A percentile compares a stretch with the other conserved stretches of the same genome.
Evolutionary conservation across 1,140 invertebrate species (phyloP).

Genomic region (Microplitis mediator): DNA sequence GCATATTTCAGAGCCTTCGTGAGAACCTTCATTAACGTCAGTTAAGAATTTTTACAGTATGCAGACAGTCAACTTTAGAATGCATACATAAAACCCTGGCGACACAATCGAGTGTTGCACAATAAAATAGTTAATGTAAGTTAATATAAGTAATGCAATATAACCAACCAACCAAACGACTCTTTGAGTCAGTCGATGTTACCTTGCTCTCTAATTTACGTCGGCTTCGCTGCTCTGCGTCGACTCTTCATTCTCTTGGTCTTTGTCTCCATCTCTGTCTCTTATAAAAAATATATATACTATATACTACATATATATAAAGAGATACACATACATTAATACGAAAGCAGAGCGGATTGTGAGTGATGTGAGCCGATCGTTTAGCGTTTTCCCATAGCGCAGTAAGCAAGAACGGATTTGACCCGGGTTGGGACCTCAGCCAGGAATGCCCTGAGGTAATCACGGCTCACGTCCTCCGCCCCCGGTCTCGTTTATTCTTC

Average conservation of each 20-base stretch:
- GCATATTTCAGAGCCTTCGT: slow-evolving; percentile 12
- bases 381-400: slow-evolving; percentile 60
- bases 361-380: slow-evolving; percentile 63
- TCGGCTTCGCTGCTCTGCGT: too few species aligned
- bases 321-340: slow-evolving; percentile 11
- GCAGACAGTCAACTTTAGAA: neutral
- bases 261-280: too few species aligned
- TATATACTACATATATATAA: neutral
- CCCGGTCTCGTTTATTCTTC: slow-evolving; percentile 44
- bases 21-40: slow-evolving; percentile 24
- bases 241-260: too few species aligned
- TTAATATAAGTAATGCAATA: too few species aligned
- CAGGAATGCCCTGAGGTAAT: slow-evolving; percentile 57
- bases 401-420: slow-evolving; percentile 49
- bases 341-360: slow-evolving; percentile 56
- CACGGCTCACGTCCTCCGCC: slow-evolving; percentile 54
- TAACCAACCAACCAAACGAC: too few species aligned
- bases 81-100: neutral
- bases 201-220: too few species aligned
- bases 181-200: too few species aligned
- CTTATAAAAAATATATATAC: neutral
- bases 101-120: slow-evolving; percentile 1
- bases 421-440: slow-evolving; percentile 57
- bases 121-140: too few species aligned
- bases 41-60: neutral